Evolutionary conservation across 2,113 vertebrate genomes (phyloP).

Genomic region (Phalacrocorax brasilianus): DNA sequence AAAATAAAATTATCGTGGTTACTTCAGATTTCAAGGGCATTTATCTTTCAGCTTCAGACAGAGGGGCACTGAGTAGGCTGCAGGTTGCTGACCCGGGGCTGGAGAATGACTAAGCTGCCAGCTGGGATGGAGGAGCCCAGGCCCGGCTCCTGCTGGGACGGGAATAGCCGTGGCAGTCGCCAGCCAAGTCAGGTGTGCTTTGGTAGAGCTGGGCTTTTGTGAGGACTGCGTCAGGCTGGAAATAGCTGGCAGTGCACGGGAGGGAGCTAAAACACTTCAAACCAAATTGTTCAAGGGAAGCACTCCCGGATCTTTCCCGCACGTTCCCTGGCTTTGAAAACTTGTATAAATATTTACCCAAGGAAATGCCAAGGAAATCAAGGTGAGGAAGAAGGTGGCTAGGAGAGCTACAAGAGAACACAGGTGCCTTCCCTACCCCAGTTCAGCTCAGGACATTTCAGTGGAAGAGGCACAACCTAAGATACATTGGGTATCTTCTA

Average conservation of each 20-base stretch:
- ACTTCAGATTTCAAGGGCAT: slow-evolving; percentile 55
- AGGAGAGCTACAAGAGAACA: not conserved
- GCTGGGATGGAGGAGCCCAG: not conserved
- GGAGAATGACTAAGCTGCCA: not conserved
- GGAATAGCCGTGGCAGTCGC: not conserved
- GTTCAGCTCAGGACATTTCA: not conserved
- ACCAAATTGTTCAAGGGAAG: not conserved
- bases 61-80: slow-evolving; percentile 19
- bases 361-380: slow-evolving; percentile 15
- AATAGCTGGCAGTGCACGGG: not conserved
- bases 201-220: not conserved
- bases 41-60: slow-evolving; percentile 45
- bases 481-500: not conserved
- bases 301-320: not conserved
- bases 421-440: not conserved
- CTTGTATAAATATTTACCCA: slow-evolving; percentile 19
- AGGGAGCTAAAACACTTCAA: not conserved
- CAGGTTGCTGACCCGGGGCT: not conserved
- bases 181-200: not conserved
- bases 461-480: not conserved
- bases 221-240: not conserved
- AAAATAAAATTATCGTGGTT: slow-evolving; percentile 49
- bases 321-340: not conserved
- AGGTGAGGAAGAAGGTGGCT: slow-evolving; percentile 14
- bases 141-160: not conserved